Evolutionary conservation across 2,113 vertebrate genomes (phyloP).

Genomic region (Alligator mississippiensis): DNA sequence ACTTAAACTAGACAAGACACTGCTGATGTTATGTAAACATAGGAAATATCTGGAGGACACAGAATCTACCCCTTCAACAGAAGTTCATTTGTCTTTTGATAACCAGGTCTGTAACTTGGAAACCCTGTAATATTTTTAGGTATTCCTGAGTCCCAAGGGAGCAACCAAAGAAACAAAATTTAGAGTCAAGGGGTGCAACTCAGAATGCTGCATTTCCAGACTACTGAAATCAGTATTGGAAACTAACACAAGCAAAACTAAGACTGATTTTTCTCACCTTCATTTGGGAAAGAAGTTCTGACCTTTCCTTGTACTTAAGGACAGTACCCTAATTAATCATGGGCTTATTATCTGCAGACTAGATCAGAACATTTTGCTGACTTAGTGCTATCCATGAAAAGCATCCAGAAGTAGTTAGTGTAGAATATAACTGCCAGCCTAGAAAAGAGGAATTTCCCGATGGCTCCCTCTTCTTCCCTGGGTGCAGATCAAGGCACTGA

Average conservation of each 20-base stretch:
- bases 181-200: background rate
- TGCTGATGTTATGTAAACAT: background rate
- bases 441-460: background rate
- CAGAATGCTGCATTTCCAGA: background rate
- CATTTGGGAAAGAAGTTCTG: too few relatives aligned
- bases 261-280: too few relatives aligned
- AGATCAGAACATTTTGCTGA: background rate
- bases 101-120: background rate
- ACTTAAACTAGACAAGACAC: background rate
- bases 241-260: background rate
- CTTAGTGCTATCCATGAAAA: background rate
- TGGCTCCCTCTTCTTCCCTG: background rate
- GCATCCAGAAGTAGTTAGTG: background rate
- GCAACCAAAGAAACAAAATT: background rate
- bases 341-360: background rate
- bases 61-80: background rate
- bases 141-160: background rate
- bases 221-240: background rate
- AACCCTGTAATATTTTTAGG: background rate
- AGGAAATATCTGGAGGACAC: background rate
- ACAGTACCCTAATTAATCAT: too few relatives aligned
- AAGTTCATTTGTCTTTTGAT: background rate
- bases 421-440: background rate
- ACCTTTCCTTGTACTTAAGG: too few relatives aligned
- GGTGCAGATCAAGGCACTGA: background rate